Percentiles rank a stretch among this genome's conserved stretches.
Conservation (phyloP, 2,113 vertebrate genomes). For the Callithrix jacchus region DNA sequence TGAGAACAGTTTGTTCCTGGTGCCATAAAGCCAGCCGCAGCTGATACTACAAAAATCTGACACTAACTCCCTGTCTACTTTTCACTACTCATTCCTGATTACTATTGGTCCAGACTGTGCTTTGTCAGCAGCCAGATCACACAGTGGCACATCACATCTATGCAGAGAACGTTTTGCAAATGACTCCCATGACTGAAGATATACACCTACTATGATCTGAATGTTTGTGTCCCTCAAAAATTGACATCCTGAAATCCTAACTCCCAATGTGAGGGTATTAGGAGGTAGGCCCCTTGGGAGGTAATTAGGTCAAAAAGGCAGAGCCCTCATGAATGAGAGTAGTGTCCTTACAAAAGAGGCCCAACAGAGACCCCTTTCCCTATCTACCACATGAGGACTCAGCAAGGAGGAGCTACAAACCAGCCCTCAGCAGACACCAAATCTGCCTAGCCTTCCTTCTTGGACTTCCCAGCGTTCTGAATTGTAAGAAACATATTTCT, state of each 20-base stretch:
- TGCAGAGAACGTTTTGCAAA: constrained; percentile 4
- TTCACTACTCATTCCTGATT: background rate
- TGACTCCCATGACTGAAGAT: background rate
- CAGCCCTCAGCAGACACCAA: background rate
- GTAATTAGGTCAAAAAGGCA: background rate
- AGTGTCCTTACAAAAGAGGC: background rate
- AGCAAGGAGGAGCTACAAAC: background rate
- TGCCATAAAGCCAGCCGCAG: background rate
- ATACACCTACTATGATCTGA: background rate
- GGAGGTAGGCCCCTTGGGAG: background rate
- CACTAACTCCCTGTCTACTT: background rate
- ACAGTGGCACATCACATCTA: background rate
- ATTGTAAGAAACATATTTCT: background rate
- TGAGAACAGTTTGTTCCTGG: background rate
- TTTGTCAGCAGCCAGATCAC: background rate
- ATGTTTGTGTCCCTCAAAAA: background rate
- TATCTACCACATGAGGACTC: background rate
- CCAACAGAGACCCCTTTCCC: background rate
- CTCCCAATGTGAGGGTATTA: background rate
- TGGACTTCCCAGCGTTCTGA: background rate
- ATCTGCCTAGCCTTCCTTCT: background rate
- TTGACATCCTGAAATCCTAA: background rate
- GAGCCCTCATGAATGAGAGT: background rate
- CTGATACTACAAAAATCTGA: background rate
- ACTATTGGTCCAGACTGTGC: background rate